Conservation (phyloP, 2,888 invertebrate species). For the Rhodophaea formosa region DNA sequence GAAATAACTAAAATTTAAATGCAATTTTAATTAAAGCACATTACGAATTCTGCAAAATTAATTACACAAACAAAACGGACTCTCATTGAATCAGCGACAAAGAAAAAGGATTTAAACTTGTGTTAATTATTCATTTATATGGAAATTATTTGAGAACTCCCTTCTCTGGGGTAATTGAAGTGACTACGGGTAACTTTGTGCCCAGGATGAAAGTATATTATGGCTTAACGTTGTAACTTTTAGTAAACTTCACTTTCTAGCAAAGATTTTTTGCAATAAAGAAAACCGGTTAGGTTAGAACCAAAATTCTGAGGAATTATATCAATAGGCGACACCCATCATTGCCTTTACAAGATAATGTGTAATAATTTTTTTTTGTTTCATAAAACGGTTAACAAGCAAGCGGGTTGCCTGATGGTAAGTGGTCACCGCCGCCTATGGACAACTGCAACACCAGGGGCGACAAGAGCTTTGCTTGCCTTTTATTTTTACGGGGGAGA, state of each 20-base stretch:
- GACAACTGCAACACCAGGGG: no score
- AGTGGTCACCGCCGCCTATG: no score
- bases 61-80: slow-evolving; percentile 8
- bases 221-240: not conserved
- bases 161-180: slow-evolving; percentile 8
- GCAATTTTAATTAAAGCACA: not conserved
- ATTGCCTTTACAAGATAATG: no score
- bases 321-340: no score
- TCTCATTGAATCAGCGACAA: not conserved
- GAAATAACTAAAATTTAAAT: not conserved
- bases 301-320: no score
- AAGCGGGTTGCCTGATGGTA: no score
- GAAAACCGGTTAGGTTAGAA: no score
- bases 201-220: not conserved
- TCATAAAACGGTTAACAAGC: no score
- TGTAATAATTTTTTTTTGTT: no score
- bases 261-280: not conserved
- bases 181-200: slow-evolving; percentile 3
- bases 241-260: not conserved
- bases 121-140: slow-evolving; percentile 14
- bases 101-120: slow-evolving; percentile 14
- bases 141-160: slow-evolving; percentile 11
- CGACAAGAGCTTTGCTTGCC: no score
- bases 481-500: no score
- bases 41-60: not conserved